Conservation (phyloP, 2,113 vertebrate genomes). For the Tonatia bakeri region DNA sequence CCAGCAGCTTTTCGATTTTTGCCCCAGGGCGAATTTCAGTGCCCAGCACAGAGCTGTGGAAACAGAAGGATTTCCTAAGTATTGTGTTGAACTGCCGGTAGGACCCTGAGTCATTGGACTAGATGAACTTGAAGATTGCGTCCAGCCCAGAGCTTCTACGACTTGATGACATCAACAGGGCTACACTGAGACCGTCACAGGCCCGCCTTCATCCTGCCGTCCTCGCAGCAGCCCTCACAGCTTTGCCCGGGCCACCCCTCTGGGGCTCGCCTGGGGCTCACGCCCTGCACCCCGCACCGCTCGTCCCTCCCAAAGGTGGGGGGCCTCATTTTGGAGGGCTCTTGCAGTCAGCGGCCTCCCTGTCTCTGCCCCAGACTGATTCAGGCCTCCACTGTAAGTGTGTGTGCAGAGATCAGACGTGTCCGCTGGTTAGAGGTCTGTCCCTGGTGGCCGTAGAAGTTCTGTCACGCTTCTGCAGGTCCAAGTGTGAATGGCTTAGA, state of each 20-base stretch:
- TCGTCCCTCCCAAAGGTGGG: neutral
- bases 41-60: neutral
- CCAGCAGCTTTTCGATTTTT: neutral
- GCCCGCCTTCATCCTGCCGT: neutral
- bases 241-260: neutral
- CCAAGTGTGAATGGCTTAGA: neutral
- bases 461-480: neutral
- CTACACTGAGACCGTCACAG: neutral
- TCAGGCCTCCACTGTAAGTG: neutral
- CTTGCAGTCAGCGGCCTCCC: neutral
- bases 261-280: neutral
- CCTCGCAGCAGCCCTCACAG: neutral
- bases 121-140: neutral
- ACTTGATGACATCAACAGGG: neutral
- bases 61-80: neutral
- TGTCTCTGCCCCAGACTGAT: neutral
- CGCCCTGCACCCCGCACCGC: neutral
- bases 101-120: neutral
- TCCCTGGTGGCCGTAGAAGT: neutral
- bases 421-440: neutral
- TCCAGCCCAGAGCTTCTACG: neutral
- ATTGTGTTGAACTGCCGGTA: neutral
- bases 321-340: neutral
- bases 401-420: neutral
- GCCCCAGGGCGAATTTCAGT: neutral